Evolutionary conservation across 2,797 vertebrate species (phyloP).

Genomic region (Amphiprion clarkii): DNA sequence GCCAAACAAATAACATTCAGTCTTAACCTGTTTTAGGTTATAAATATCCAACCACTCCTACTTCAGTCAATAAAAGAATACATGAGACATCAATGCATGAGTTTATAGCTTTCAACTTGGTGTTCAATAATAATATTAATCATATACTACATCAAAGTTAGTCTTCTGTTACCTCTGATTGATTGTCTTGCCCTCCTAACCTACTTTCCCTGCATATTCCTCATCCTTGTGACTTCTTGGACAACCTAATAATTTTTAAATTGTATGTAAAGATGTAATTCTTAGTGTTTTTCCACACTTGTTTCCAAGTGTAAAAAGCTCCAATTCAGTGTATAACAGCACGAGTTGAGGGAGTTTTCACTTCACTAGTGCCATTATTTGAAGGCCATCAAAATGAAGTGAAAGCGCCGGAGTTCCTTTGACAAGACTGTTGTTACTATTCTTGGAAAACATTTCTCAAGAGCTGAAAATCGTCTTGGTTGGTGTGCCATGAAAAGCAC

Average conservation of each 20-base stretch:
- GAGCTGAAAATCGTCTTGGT: too few relatives aligned
- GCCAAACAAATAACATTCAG: background rate
- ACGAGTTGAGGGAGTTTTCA: background rate
- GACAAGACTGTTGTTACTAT: too few relatives aligned
- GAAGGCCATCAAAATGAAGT: slow-evolving; percentile 1
- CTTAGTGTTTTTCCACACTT: background rate
- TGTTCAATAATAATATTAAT: background rate
- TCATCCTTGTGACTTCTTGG: background rate
- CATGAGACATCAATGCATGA: background rate
- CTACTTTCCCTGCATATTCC: background rate
- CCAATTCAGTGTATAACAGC: background rate
- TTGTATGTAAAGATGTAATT: background rate
- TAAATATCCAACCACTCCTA: background rate
- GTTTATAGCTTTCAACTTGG: background rate
- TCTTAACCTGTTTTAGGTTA: background rate
- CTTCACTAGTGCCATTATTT: background rate
- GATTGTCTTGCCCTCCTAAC: background rate
- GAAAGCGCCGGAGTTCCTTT: too few relatives aligned
- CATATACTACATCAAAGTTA: background rate
- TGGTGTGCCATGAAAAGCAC: background rate
- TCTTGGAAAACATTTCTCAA: too few relatives aligned
- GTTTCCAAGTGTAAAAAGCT: background rate
- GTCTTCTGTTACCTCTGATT: background rate
- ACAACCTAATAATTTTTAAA: background rate
- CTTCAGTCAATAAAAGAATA: background rate